Conservation (phyloP, 2,797 vertebrate species). For the Dipus sagitta region DNA sequence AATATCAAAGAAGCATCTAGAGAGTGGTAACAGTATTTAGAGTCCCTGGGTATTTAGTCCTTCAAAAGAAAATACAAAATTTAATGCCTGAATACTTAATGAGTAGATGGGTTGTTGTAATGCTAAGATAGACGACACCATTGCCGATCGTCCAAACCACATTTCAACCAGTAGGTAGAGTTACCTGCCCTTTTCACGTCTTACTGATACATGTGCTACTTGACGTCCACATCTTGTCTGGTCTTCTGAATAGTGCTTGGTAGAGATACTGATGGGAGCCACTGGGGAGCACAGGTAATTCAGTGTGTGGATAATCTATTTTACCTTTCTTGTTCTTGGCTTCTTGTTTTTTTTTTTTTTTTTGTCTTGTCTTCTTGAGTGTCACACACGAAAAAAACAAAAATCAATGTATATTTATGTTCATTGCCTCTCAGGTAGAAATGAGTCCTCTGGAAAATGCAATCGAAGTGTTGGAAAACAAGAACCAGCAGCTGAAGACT, state of each 20-base stretch:
- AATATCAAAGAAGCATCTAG: not conserved
- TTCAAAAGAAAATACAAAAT: slow-evolving; percentile 41
- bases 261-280: not conserved
- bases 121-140: not conserved
- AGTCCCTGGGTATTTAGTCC: not conserved
- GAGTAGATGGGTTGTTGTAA: not conserved
- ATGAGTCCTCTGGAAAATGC: slow-evolving; percentile 99
- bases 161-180: not conserved
- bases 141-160: not conserved
- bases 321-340: slow-evolving; percentile 4
- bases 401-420: slow-evolving; percentile 54
- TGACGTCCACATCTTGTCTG: not conserved
- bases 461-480: slow-evolving; percentile 98
- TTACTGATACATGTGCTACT: not conserved
- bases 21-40: not conserved
- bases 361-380: slow-evolving; percentile 17
- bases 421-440: slow-evolving; percentile 91
- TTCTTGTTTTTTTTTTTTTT: no score
- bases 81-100: not conserved
- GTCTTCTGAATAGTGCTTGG: not conserved
- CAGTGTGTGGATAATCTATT: not conserved
- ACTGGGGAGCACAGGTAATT: not conserved
- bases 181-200: not conserved
- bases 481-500: slow-evolving; percentile 96
- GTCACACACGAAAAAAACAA: not conserved